These are phyloP conservation scores for Zhuqinia jingwanae DNA, from an alignment of 2,888 invertebrate genomes.

Conservation along the genomic window DNA sequence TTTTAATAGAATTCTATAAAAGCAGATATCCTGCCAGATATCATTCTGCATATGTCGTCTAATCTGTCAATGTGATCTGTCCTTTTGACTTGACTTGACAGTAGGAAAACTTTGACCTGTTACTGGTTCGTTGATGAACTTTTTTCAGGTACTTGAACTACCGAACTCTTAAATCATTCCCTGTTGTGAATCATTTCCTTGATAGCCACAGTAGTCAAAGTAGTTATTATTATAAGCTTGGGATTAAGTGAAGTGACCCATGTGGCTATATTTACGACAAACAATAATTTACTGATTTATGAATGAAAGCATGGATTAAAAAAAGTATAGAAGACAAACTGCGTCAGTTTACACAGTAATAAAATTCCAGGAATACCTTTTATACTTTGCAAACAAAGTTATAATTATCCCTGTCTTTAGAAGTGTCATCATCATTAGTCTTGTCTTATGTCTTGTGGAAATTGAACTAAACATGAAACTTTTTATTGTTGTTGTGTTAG, in stretches of 20 bases:
- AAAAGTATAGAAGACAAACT: neutral
- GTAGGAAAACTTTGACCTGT: conserved; percentile 17
- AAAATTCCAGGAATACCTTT: too few species aligned
- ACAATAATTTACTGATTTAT: neutral
- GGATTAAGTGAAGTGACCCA: neutral
- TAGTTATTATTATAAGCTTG: neutral
- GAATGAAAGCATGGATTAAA: neutral
- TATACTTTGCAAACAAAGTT: too few species aligned
- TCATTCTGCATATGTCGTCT: too few species aligned
- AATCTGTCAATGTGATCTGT: too few species aligned
- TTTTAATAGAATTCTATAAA: too few species aligned
- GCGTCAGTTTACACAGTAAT: too few species aligned
- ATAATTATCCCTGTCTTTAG: too few species aligned
- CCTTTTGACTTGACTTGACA: conserved; percentile 8
- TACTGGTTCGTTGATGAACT: neutral
- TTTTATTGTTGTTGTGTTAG: too few species aligned
- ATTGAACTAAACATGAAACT: too few species aligned
- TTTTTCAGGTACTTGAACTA: conserved; percentile 44
- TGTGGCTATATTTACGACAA: neutral
- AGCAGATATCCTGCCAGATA: too few species aligned
- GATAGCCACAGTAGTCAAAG: neutral
- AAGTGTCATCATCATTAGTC: too few species aligned
- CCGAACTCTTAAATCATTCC: neutral
- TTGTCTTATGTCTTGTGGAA: too few species aligned
- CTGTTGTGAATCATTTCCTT: neutral